Evolutionary conservation across 1,140 invertebrate species (phyloP).

Genomic region (Bilobella aurantiaca): DNA sequence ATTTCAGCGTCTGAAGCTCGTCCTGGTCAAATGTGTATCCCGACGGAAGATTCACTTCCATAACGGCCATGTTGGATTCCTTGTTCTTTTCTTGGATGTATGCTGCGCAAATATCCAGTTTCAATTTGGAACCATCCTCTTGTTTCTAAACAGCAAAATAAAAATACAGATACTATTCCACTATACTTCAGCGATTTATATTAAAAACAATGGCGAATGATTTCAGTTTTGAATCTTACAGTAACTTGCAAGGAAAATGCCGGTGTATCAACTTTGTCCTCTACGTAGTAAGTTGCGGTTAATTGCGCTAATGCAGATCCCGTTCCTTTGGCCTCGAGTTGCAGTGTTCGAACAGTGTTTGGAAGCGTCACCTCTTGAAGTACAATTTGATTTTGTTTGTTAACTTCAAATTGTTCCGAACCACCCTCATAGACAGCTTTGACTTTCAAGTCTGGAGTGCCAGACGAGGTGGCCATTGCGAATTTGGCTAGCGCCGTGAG

Average conservation of each 20-base stretch:
- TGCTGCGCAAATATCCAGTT: slow-evolving; percentile 8
- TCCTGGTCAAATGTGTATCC: slow-evolving; percentile 62
- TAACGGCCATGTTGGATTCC: slow-evolving; percentile 74
- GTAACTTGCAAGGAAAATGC: slow-evolving; percentile 15
- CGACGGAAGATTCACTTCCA: slow-evolving; percentile 72
- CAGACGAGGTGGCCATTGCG: background rate
- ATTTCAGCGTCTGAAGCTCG: background rate
- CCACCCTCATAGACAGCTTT: slow-evolving; percentile 3
- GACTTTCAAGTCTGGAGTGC: slow-evolving; percentile 10
- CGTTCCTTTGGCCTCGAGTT: slow-evolving; percentile 60
- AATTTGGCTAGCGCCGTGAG: slow-evolving; percentile 24
- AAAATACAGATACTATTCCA: too few relatives aligned
- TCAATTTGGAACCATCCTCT: slow-evolving; percentile 2
- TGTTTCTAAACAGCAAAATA: background rate
- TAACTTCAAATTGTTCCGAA: background rate
- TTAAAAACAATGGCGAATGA: background rate
- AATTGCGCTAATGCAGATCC: slow-evolving; percentile 76
- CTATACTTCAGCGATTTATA: too few relatives aligned
- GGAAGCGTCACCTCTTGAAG: slow-evolving; percentile 43
- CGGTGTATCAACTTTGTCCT: slow-evolving; percentile 54
- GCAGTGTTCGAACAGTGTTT: slow-evolving; percentile 39
- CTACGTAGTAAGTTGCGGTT: slow-evolving; percentile 69
- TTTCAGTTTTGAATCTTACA: slow-evolving; percentile 1
- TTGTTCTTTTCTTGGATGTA: slow-evolving; percentile 3
- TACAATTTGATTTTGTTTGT: slow-evolving; percentile 16